Evolutionary conservation across 2,797 vertebrate genomes (phyloP).

Genomic region (Petrocephalus sullivani): DNA sequence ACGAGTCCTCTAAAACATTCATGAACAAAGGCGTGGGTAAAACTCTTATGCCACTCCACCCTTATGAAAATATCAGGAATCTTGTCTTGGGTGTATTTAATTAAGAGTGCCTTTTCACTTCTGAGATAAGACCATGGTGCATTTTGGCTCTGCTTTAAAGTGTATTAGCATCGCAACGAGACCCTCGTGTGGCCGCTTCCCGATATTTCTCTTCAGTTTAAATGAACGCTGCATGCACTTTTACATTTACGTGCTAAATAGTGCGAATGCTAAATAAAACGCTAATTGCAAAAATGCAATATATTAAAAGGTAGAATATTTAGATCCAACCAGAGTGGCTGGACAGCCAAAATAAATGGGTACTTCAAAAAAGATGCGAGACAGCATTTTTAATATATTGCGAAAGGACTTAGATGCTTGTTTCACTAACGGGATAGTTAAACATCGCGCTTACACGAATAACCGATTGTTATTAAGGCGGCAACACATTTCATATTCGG

Average conservation of each 20-base stretch:
- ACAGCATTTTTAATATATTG: not conserved
- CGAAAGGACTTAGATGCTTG: not conserved
- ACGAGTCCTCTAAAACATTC: not conserved
- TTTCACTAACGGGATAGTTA: not conserved
- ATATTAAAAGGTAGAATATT: not conserved
- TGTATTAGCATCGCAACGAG: not conserved
- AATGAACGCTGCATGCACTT: not conserved
- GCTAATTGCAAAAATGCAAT: not conserved
- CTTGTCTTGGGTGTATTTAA: constrained; percentile 5
- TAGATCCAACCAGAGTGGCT: not conserved
- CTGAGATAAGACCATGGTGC: not conserved
- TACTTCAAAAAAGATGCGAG: not conserved
- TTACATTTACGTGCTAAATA: not conserved
- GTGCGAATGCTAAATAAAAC: not conserved
- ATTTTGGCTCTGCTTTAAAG: not conserved
- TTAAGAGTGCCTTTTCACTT: not conserved
- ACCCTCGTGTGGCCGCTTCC: not conserved
- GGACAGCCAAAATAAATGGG: not conserved
- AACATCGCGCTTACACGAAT: not conserved
- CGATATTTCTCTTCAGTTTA: not conserved
- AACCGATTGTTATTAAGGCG: not conserved
- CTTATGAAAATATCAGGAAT: not conserved
- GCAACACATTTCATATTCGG: not conserved
- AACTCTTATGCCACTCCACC: not conserved
- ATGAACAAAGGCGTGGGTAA: not conserved